Evolutionary conservation across 2,797 vertebrate species (phyloP), one percentile per base, ranked within the genome.

Genomic region (Enteromius mattozi): DNA sequence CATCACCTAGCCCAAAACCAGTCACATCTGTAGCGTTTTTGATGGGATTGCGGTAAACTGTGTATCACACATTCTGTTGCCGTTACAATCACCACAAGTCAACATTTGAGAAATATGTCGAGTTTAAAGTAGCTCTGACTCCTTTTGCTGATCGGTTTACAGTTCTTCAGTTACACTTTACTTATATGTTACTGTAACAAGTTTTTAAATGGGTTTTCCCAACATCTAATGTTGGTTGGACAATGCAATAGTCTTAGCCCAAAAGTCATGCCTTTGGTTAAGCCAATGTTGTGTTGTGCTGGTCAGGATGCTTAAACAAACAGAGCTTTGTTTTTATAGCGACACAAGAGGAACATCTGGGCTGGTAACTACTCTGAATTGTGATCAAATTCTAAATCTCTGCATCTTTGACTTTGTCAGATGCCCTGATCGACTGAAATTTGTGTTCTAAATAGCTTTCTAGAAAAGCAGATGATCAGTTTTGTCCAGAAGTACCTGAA

Each of bases 341-440:
- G 0, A 77, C 54, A 42, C n/a, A 54, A 35, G 12, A 75, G 54
- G 51, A 59, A 61, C 35, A 77, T 77, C 75, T 77, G 75, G 14
- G 7, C 35, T 61, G 13, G n/a, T 42, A 19, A 54, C 9, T 12
- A 35, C 47, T 51, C 17, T 0, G 30, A 75, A 74, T 49, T 33
- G 24, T 30, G 14, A 45, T 49, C 42, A 19, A 72, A 10, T 21
- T 33, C 24, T 19, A 16, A 17, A 51, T 74, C 71, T 27, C n/a
- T 71, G 3, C 45, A 27, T 27, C 45, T 27, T 21, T 51, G 16
- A 49, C 16, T 33, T 19, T 51, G 51, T 13, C 71, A 51, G 47
- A 51, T 74, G 9, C 27, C 4, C 30, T 21, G 45, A 49, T 17
- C 16, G 17, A 51, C 49, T 74, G 51, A 30, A 5, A 16, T 51